Evolutionary conservation across 2,888 invertebrate genomes (phyloP), one percentile per base, ranked within the genome.

Genomic region (Cinara cedri): DNA sequence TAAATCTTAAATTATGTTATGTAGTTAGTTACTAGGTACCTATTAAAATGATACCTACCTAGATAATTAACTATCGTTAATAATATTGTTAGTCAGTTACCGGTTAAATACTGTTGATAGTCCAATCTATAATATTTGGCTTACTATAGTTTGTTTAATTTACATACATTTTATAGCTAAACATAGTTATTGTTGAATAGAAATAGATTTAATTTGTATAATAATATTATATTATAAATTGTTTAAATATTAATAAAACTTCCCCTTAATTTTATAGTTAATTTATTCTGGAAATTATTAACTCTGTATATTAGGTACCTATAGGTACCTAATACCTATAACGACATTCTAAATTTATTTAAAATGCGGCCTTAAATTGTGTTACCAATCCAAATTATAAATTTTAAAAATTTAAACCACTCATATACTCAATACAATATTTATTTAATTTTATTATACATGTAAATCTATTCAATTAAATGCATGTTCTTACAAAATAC

Each of bases 331-430:
- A n/a, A n/a, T n/a, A n/a, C n/a, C n/a, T 72, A 60, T 19, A 46
- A 51, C n/a, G 19, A n/a, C n/a, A n/a, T 72, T 57, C 24, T 57
- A 72, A 72, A 24, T 72, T 8, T 57, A 46, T 62, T 62, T 21
- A 62, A 49, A 62, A 62, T 49, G 62, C 49, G 46, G 60, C 72
- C 72, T 72, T 49, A 62, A 49, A 49, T 62, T 49, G 19, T 19
- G 72, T 72, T 72, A 72, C 72, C 72, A 62, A 49, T 62, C 62
- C 26, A 49, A 72, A 34, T 62, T 19, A 14, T 60, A 26, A 60
- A 46, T 60, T 60, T 62, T 19, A 49, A n/a, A 49, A 49, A 26
- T 49, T n/a, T 9, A 9, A 51, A 34, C 0, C 13, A 34, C 34
- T 34, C 6, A 60, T 34, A n/a, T n/a, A 72, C n/a, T 72, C 19